Evolutionary conservation across 2,888 invertebrate species (phyloP), one percentile per base, ranked within the genome.

Genomic region (Isoperla grammatica): DNA sequence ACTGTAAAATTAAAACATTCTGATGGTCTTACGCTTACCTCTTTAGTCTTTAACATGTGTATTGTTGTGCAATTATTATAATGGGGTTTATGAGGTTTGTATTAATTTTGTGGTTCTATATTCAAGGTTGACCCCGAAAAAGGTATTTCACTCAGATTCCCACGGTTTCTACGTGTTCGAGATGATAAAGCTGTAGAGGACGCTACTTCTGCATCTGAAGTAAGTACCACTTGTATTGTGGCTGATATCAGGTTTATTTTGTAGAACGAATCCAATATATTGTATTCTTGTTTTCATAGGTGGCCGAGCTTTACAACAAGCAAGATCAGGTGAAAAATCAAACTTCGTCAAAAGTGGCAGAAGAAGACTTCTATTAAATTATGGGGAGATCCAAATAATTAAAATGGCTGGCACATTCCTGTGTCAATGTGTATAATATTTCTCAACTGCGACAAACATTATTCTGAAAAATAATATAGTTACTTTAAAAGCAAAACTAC

Each of bases 71-170:
- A n/a, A n/a, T n/a, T n/a, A n/a, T n/a, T n/a, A n/a, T n/a, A n/a
- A n/a, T n/a, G n/a, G n/a, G n/a, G n/a, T n/a, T n/a, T n/a, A n/a
- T n/a, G n/a, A n/a, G n/a, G n/a, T n/a, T n/a, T n/a, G n/a, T n/a
- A n/a, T n/a, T n/a, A n/a, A n/a, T n/a, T n/a, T n/a, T n/a, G n/a
- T n/a, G n/a, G n/a, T n/a, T n/a, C n/a, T n/a, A n/a, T n/a, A n/a
- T n/a, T n/a, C 39, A 64, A 86, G 86, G 81, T 91, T 45, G 94
- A 96, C 77, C 81, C 86, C 1, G 90, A 90, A 69, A 90, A 90
- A 70, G 98, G 98, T 19, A 90, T 99, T 69, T 98, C 97, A 1
- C 78, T 99, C 43, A 80, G 98, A 43, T 99, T 99, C 76, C 98
- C 98, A 3, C 82, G 95, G 71, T 98, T 96, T 73, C 77, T 98